Evolutionary conservation across 92 coral and sea anemone species (phyloP), one percentile per base, ranked within the genome.

Genomic region (Siderastrea siderea): DNA sequence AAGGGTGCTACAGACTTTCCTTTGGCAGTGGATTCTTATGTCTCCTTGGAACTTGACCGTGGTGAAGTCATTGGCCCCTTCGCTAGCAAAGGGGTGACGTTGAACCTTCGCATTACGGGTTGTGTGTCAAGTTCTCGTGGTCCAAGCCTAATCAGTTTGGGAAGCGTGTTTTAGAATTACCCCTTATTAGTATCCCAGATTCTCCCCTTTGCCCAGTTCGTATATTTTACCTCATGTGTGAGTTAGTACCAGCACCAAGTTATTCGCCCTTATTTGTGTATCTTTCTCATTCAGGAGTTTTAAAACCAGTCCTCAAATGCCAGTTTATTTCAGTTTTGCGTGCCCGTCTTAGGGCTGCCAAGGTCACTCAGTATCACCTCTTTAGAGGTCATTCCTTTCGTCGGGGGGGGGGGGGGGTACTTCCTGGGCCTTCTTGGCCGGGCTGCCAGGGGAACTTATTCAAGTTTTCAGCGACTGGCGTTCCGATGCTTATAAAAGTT

Each of bases 381-480:
- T 87, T 55, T 81, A 17, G 82, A 10, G 92, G 92, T 59, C 92
- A 88, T 44, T 88, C 92, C 46, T 88, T 88, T 82, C 83, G 83
- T 62, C 68, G 92, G 9, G 87, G 92, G 6, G 92, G 88, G 26
- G 38, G 38, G 38, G 38, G 38, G 38, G 38, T 26, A 60, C 92
- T 15, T 82, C 88, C 0, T 88, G 83, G 78, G 79, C 92, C 62
- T 88, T 81, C 46, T 46, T 47, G 7, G n/a, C 84, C 26, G 71
- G 88, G 2, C 60, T 88, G 1, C 74, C 92, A 0, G 83, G 87
- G 44, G 92, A 88, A 15, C 66, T 82, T 11, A 82, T 82, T 55
- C 87, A 88, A 11, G 59, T 76, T 2, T 88, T 88, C 12, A 83
- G 92, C 1, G 88, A 88, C 68, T 88, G 92, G 92, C 71, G 87